Evolutionary conservation across 2,797 vertebrate genomes (phyloP), one percentile per base, ranked within the genome.

Genomic region (Halcyon badia): DNA sequence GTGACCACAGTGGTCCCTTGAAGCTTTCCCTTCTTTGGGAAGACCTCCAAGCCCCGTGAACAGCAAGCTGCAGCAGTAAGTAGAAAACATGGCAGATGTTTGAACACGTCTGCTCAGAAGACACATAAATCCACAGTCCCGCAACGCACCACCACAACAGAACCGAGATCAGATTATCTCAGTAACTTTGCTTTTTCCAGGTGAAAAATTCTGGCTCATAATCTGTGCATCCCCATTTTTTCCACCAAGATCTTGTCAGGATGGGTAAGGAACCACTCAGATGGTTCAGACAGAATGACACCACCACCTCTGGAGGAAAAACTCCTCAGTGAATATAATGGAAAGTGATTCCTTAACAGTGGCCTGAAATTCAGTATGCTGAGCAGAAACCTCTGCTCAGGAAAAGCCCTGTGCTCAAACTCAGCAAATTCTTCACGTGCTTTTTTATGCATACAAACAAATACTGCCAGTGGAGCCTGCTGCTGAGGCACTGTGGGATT

Each of bases 111-210:
- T 51, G 28, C 46, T 58, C 1, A 1, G 69, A 35, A 60, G 17
- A 49, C 4, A 46, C 3, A 24, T 26, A 46, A 75, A 90, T 33
- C 46, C 31, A 66, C 26, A 56, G 18, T 46, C n/a, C 31, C 61
- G 56, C 0, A 0, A 70, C 6, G 44, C 2, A 31, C 22, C 33
- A 69, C 22, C 41, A 37, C 61, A 81, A 14, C 2, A 60, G 19
- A 52, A 41, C 3, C 48, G 21, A 37, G 11, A 73, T 22, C 28
- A 48, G 39, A 30, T 16, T 64, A 49, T 16, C 41, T 64, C 56
- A 49, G 33, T 25, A 64, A 81, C 22, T 68, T 70, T 0, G 1
- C 24, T 75, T 61, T 39, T 41, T 48, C 33, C 56, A 79, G n/a
- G 35, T 82, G 49, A 70, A 75, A 95, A 82, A 48, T 30, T 35